Conservation (phyloP, 23 tunicate genomes). For the Styela clava region DNA sequence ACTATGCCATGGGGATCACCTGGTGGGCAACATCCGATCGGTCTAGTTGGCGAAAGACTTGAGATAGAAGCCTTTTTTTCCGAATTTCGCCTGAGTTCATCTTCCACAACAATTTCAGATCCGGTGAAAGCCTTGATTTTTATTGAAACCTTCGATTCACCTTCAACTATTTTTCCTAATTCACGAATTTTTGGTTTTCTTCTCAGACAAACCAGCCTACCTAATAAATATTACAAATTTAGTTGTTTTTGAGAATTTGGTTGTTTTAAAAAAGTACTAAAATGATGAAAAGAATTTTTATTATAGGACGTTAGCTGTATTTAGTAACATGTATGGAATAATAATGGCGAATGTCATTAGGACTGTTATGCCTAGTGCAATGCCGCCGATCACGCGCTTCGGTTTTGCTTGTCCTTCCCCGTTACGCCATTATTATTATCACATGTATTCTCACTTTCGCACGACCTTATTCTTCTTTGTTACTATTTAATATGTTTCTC, state of each 20-base stretch:
- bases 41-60: background rate
- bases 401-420: too few species aligned
- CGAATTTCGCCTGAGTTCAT: background rate
- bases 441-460: too few species aligned
- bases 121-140: background rate
- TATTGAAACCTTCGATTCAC: background rate
- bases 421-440: too few species aligned
- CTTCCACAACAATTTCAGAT: conserved; percentile 5
- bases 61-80: background rate
- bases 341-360: background rate
- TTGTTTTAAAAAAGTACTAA: background rate
- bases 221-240: background rate
- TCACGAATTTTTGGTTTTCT: background rate
- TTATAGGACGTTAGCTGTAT: too few species aligned
- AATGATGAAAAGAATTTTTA: too few species aligned
- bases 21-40: conserved; percentile 85
- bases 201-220: conserved; percentile 8
- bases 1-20: conserved; percentile 56
- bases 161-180: background rate
- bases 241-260: too few species aligned
- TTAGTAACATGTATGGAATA: background rate
- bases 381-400: background rate
- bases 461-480: too few species aligned
- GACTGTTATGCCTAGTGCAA: background rate
- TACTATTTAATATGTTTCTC: too few species aligned